Evolutionary conservation across 2,113 vertebrate species (phyloP).

Genomic region (Thalassarche chlororhynchos): DNA sequence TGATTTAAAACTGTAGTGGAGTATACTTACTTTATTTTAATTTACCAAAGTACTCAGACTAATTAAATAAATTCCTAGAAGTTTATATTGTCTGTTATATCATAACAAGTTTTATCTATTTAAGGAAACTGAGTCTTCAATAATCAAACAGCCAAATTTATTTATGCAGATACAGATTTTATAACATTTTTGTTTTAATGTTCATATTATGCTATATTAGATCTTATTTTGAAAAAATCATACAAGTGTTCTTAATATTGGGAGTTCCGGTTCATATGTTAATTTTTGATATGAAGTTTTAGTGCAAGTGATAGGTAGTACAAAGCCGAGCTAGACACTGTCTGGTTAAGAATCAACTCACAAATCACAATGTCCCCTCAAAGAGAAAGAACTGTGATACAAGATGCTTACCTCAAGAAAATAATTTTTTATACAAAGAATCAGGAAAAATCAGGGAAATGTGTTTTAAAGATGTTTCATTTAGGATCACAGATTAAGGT

Average conservation of each 20-base stretch:
- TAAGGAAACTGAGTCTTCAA: not conserved
- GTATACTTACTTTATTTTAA: not conserved
- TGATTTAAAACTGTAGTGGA: not conserved
- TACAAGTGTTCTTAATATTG: not conserved
- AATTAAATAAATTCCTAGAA: slow-evolving; percentile 23
- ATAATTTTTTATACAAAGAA: not conserved
- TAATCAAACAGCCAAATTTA: not conserved
- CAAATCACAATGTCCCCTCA: not conserved
- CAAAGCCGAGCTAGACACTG: not conserved
- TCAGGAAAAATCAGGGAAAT: not conserved
- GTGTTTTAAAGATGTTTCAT: not conserved
- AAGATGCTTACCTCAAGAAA: not conserved
- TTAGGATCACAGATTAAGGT: not conserved
- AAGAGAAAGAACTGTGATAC: not conserved
- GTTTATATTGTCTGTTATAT: not conserved
- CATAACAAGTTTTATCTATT: not conserved
- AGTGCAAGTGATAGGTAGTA: not conserved
- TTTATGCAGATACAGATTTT: not conserved
- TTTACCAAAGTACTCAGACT: not conserved
- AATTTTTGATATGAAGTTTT: not conserved
- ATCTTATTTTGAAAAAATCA: not conserved
- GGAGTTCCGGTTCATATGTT: not conserved
- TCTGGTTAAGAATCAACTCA: not conserved
- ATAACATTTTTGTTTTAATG: not conserved
- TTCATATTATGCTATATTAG: not conserved